Evolutionary conservation across 2,888 invertebrate species (phyloP), one percentile per base, ranked within the genome.

Genomic region (Apamea monoglypha): DNA sequence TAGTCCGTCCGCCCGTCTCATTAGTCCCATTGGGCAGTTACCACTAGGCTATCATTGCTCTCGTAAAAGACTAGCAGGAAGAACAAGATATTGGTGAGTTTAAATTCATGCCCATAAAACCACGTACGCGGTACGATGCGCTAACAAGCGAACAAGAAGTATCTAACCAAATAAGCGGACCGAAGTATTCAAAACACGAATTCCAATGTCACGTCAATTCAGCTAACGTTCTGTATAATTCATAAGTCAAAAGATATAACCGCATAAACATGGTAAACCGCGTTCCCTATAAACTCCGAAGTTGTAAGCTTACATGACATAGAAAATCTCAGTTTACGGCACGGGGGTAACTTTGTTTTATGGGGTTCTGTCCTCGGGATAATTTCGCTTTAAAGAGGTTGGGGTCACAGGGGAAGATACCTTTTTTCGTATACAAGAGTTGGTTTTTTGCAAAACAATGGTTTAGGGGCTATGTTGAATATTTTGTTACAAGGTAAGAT

Each of bases 261-360:
- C 75, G 61, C 75, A 86, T 88, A 88, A 84, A 87, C 82, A 88
- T 73, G 84, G 74, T 63, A 71, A 72, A 80, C 74, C 73, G 75
- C 87, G 72, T 86, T 82, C 75, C 75, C 76, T 83, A 78, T 87
- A 85, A 87, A 89, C 80, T 84, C 82, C 75, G 66, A 89, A 89
- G 83, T 88, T 86, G 85, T 89, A 90, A 86, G 89, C 88, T 87
- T 85, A 85, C 74, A 85, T 89, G 88, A 89, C 91, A 90, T 80
- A 86, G 88, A 90, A 90, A 91, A 91, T 90, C 88, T 88, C 79
- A 88, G 87, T 90, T 91, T 89, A 91, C 86, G 77, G 84, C 82
- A 74, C 77, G 67, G 82, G 73, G 85, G 78, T 81, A 91, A 90
- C 85, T 92, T 90, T 90, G 90, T 91, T 91, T 91, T 91, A 91